Evolutionary conservation across 2,888 invertebrate genomes (phyloP), one percentile per base, ranked within the genome.

Genomic region (Bombylius major): DNA sequence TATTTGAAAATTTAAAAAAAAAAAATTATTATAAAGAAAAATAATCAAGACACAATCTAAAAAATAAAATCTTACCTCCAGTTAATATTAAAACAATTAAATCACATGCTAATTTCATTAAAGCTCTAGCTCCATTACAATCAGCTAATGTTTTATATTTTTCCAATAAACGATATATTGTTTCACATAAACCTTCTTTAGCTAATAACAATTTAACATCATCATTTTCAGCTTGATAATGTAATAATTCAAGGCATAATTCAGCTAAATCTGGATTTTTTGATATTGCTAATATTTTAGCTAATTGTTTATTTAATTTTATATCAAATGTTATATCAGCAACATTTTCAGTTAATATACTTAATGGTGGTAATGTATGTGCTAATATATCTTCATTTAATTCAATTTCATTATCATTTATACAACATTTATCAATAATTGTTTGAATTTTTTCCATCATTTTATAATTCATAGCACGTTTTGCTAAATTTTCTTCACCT

Each of bases 51-150:
- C 5, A 36, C 5, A 36, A 36, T 36, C 8, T 4, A 36, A 36
- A 36, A 7, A 36, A 39, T 9, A 11, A 42, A 11, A 1, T 59
- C 62, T 68, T 73, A 90, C 91, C 92, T 75, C 90, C 92, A 56
- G 89, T 91, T 47, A 93, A 76, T 57, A 93, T 84, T 53, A 89
- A 79, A 39, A 92, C 86, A 62, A 93, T 82, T 44, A 93, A 79
- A 71, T 93, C 91, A 66, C 91, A 91, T 32, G 91, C 89, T 69
- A 87, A 79, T 74, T 90, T 91, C 72, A 89, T 79, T 6, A 87
- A 77, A 4, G 84, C 81, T 63, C 82, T 75, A 23, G 80, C 80
- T 60, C 72, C 74, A 61, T 83, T 84, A 62, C 84, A 83, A 67
- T 82, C 82, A 54, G 78, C 79, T 56, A 81, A 75, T 63, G 74